Percentiles rank a stretch among this genome's conserved stretches.
Evolutionary conservation across 2,797 vertebrate genomes (phyloP).

Genomic region (Acipenser oxyrinchus): DNA sequence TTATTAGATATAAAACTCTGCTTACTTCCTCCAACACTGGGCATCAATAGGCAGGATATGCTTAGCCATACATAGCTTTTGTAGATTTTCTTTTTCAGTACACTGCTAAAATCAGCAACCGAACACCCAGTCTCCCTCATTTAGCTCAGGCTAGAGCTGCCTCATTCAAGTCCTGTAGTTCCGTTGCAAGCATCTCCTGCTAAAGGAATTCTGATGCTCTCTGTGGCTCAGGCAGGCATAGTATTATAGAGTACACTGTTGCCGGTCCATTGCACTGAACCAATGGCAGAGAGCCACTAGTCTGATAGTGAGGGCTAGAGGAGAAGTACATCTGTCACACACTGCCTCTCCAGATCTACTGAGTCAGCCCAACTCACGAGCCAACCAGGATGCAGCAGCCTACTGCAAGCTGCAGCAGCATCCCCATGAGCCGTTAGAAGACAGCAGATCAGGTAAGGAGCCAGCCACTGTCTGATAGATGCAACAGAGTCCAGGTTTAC

Average conservation of each 20-base stretch:
- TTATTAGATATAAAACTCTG: background rate
- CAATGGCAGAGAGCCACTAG: slow-evolving; percentile 63
- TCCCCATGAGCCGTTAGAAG: background rate
- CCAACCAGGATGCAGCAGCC: slow-evolving; percentile 28
- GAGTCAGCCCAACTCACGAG: slow-evolving; percentile 13
- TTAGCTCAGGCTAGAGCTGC: background rate
- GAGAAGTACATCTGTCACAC: slow-evolving; percentile 52
- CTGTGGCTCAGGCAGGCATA: slow-evolving; percentile 44
- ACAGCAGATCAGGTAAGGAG: background rate
- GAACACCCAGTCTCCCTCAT: background rate
- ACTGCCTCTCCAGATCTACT: slow-evolving; percentile 33
- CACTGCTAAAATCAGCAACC: background rate
- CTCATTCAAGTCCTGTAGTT: background rate
- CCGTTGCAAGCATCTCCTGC: slow-evolving; percentile 14
- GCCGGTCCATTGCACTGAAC: slow-evolving; percentile 60
- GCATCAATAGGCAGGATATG: background rate
- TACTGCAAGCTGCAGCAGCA: slow-evolving; percentile 9
- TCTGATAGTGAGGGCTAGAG: slow-evolving; percentile 52
- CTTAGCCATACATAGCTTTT: background rate
- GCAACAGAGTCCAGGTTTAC: slow-evolving; percentile 17
- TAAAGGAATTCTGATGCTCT: slow-evolving; percentile 37
- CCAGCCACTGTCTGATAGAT: slow-evolving; percentile 17
- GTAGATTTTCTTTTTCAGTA: background rate
- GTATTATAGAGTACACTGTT: slow-evolving; percentile 59
- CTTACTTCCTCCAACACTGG: background rate